These are phyloP conservation scores for Drosophila mayri DNA, from an alignment of 1,140 invertebrate genomes.

Conservation along the genomic window DNA sequence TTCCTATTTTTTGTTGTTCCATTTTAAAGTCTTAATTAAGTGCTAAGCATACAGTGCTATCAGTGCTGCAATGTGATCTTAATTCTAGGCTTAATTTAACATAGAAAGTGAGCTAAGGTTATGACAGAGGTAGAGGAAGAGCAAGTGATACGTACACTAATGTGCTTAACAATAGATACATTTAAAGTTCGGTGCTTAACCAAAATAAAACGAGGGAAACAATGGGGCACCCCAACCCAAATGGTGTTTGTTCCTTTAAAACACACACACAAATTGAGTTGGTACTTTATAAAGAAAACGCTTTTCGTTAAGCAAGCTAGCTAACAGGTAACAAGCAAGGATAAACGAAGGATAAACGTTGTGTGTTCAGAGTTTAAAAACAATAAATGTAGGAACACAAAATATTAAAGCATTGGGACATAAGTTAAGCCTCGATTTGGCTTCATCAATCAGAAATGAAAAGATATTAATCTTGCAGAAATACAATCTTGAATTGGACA, in stretches of 20 bases:
- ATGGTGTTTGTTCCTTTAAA: conserved; percentile 43
- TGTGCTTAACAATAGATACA: conserved; percentile 73
- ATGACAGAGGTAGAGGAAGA: conserved; percentile 3
- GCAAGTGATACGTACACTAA: conserved; percentile 57
- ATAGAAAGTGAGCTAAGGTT: conserved; percentile 16
- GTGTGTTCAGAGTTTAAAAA: background rate
- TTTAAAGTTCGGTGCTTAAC: conserved; percentile 72
- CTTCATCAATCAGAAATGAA: background rate
- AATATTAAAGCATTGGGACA: background rate
- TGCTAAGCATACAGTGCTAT: conserved; percentile 46
- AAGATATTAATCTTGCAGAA: background rate
- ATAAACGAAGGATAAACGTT: conserved; percentile 5
- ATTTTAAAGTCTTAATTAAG: background rate
- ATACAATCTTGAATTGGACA: too few relatives aligned
- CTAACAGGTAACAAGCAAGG: conserved; percentile 74
- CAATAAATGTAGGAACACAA: background rate
- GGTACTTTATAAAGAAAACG: conserved; percentile 58
- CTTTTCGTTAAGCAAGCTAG: conserved; percentile 56
- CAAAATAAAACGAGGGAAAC: conserved; percentile 55
- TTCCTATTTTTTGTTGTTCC: background rate
- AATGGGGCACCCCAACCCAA: conserved; percentile 45
- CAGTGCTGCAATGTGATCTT: conserved; percentile 51
- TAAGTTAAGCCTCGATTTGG: background rate
- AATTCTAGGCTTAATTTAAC: conserved; percentile 63
- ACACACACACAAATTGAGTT: conserved; percentile 50